Percentiles rank a stretch among this genome's conserved stretches.
These are phyloP conservation scores for Ametastegia equiseti DNA, from an alignment of 2,888 invertebrate species.

Conservation along the genomic window DNA sequence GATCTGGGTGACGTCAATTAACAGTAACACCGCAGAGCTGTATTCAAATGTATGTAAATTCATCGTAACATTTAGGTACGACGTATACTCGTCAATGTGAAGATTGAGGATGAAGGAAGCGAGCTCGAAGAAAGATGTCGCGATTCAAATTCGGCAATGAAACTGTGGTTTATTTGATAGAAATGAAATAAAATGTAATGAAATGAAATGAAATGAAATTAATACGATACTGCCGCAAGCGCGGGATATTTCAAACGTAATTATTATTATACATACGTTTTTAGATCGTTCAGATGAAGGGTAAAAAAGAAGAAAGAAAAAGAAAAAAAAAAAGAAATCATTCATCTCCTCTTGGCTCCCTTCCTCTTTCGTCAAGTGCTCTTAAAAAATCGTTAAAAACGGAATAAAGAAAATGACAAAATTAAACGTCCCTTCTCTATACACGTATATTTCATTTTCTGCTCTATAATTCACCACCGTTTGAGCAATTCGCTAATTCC, in stretches of 20 bases:
- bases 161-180: not conserved
- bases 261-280: not conserved
- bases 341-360: too few species aligned
- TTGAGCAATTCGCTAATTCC: not conserved
- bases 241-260: not conserved
- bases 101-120: not conserved
- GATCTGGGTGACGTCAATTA: conserved; percentile 36
- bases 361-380: too few species aligned
- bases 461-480: not conserved
- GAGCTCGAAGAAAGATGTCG: not conserved
- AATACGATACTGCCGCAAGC: too few species aligned
- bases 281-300: not conserved
- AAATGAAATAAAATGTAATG: not conserved
- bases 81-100: conserved; percentile 1
- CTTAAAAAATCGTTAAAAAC: not conserved
- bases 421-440: not conserved
- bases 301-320: not conserved
- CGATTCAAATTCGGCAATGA: not conserved
- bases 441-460: not conserved
- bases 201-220: too few species aligned
- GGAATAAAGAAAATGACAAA: not conserved
- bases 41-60: conserved; percentile 44
- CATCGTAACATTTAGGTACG: conserved; percentile 9
- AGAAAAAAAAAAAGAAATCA: not conserved
- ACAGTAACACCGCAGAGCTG: conserved; percentile 31